Evolutionary conservation across 2,797 vertebrate genomes (phyloP).

Genomic region (Scyliorhinus canicula): DNA sequence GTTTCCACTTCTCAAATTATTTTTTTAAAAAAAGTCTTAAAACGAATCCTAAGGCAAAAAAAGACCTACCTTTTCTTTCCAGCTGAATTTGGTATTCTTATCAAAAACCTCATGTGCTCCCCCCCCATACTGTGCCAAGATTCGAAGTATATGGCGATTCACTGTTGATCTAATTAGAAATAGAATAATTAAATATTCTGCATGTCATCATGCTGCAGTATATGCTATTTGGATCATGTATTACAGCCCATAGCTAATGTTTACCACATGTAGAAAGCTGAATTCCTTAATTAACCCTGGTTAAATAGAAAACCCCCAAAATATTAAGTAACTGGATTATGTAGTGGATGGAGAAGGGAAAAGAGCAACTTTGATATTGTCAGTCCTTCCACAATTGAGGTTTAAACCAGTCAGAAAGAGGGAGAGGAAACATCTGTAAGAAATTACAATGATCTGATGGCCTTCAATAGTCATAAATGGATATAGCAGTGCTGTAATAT

Average conservation of each 20-base stretch:
- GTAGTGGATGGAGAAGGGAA: neutral
- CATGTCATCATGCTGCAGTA: neutral
- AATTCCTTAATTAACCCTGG: neutral
- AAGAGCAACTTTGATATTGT: neutral
- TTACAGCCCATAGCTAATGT: neutral
- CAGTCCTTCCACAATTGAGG: no score
- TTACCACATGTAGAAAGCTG: neutral
- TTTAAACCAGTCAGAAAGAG: no score
- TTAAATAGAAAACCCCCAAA: neutral
- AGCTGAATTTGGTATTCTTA: constrained; percentile 69
- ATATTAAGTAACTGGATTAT: neutral
- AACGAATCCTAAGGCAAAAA: neutral
- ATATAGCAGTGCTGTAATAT: no score
- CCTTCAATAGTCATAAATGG: no score
- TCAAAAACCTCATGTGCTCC: constrained; percentile 79
- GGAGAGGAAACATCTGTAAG: no score
- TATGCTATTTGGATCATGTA: neutral
- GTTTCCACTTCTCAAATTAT: neutral
- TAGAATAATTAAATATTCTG: neutral
- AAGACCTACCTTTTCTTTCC: constrained; percentile 69
- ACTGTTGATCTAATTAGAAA: constrained; percentile 62
- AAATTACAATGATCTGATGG: no score
- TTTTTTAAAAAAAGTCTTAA: neutral
- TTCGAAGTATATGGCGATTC: constrained; percentile 74
- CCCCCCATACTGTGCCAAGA: constrained; percentile 68